Evolutionary conservation across 2,888 invertebrate species (phyloP).

Genomic region (Tipula lateralis): DNA sequence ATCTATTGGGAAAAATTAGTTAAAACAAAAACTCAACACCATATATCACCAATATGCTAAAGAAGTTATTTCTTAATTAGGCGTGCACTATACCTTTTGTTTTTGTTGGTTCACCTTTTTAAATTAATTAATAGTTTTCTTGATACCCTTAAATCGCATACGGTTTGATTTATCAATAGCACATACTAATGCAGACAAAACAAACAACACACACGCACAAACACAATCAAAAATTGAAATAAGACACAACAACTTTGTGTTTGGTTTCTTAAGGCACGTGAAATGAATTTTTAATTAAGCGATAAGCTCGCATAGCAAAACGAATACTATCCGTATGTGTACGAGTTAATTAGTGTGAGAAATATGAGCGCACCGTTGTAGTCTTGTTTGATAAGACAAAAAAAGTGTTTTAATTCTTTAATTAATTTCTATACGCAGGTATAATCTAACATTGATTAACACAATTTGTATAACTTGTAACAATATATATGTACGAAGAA

Average conservation of each 20-base stretch:
- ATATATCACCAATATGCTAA: not conserved
- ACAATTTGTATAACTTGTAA: too few relatives aligned
- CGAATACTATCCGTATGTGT: not conserved
- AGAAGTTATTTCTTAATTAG: not conserved
- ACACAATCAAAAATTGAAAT: not conserved
- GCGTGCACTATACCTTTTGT: not conserved
- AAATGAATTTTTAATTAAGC: not conserved
- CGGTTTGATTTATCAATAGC: not conserved
- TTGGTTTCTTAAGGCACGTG: not conserved
- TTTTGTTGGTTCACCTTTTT: not conserved
- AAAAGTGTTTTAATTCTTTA: too few relatives aligned
- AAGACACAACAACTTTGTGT: not conserved
- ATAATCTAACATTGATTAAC: not conserved
- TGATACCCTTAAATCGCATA: not conserved
- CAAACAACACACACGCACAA: not conserved
- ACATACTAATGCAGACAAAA: not conserved
- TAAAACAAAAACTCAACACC: not conserved
- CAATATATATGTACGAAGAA: too few relatives aligned
- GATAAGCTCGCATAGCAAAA: not conserved
- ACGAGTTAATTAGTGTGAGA: conserved; percentile 11
- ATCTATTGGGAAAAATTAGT: conserved; percentile 19
- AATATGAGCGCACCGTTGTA: not conserved
- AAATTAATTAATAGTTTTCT: not conserved
- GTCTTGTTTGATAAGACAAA: too few relatives aligned
- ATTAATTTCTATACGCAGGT: not conserved